Base-by-base conservation (phyloP, 2,888 invertebrate genomes). In the Isoperla grammatica region DNA sequence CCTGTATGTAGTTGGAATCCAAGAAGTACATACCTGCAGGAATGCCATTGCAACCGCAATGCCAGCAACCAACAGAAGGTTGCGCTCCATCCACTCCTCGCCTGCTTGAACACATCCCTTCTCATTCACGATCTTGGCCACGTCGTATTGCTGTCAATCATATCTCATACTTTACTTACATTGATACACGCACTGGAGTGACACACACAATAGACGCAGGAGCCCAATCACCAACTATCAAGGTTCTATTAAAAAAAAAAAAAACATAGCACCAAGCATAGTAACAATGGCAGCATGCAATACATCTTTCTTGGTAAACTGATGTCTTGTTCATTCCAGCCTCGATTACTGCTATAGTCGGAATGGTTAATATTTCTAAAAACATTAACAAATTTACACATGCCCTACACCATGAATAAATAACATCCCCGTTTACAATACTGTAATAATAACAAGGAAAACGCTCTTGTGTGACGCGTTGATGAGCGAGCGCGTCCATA, bases 1-100 rank as follows among this genome's bases (percentile, higher is more conserved):
- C 49, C 29, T 29, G 4, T 29, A n/a, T n/a, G 9, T 17, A 45
- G 1, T 45, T 45, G 11, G 15, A 12, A 15, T 12, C 19, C 11
- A 45, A n/a, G n/a, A 63, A 81, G n/a, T 11, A 56, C 82, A 80
- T 81, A 95, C 96, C 91, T 97, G 95, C 74, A 94, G 83, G 77
- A 97, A 92, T 75, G 95, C 90, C 71, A 90, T 83, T 75, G 88
- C 85, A 75, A 96, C 90, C 72, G 88, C 87, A 66, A 87, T 86
- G 57, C 90, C 90, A 64, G 94, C 93, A 73, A 98, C 92, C 71
- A 90, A 83, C 74, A 97, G 87, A 71, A 97, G 84, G 80, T 98
- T 96, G 73, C 85, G 83, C 76, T 95, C 95, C 71, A 95, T 85
- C 97, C 96, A 97, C 73, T 91, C 90, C 75, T 96, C 94, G 45